These are phyloP conservation scores for Scomberomorus guttatus DNA, from an alignment of 2,797 vertebrate genomes.

Conservation along the genomic window DNA sequence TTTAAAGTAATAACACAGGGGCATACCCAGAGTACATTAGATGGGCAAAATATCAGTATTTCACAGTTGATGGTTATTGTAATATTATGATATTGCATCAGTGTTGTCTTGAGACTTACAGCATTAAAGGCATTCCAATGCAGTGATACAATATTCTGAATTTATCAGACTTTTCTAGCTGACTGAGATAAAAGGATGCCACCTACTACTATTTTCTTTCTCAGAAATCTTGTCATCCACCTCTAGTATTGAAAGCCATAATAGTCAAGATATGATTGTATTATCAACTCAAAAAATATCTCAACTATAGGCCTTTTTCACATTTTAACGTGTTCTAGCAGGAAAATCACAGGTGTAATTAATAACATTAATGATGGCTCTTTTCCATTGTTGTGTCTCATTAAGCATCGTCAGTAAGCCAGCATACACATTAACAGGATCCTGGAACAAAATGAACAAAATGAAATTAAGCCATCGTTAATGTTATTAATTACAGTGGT, in stretches of 20 bases:
- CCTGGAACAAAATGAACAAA: too few species aligned
- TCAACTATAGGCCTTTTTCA: too few species aligned
- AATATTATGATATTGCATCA: too few species aligned
- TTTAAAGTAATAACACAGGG: neutral
- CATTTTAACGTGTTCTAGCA: too few species aligned
- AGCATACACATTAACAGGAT: too few species aligned
- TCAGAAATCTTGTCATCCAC: too few species aligned
- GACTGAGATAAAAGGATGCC: neutral
- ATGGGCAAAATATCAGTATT: too few species aligned
- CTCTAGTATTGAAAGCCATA: neutral
- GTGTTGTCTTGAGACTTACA: neutral
- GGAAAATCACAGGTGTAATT: too few species aligned
- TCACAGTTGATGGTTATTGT: too few species aligned
- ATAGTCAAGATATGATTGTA: neutral
- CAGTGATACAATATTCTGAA: neutral
- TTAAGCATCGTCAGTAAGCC: neutral
- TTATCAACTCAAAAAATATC: too few species aligned
- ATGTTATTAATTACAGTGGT: neutral
- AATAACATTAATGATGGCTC: too few species aligned
- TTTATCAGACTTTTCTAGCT: neutral
- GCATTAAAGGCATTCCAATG: neutral
- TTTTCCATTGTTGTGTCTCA: neutral
- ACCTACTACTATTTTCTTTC: too few species aligned
- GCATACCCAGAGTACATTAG: neutral
- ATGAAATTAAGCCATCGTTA: neutral